These are phyloP conservation scores for Poecilia wingei DNA, from an alignment of 2,797 vertebrate genomes.

Conservation along the genomic window DNA sequence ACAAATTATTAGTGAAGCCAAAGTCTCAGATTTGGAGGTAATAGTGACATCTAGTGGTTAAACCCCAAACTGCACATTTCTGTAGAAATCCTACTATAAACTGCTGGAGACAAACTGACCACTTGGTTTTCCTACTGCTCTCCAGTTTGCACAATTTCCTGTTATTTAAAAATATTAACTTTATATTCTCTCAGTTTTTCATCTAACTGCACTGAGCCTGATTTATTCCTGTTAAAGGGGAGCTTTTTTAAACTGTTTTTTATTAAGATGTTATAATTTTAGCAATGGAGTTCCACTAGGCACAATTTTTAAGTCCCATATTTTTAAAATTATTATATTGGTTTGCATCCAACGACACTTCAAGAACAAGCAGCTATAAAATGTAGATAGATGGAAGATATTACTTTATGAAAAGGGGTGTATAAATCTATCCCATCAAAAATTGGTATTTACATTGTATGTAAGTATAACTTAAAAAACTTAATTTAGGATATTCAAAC, in stretches of 20 bases:
- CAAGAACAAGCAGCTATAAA: background rate
- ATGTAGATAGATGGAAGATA: background rate
- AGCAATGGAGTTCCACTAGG: background rate
- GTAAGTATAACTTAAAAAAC: background rate
- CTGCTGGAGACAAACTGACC: too few species aligned
- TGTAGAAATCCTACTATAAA: background rate
- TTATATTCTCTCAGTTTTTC: background rate
- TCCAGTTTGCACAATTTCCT: background rate
- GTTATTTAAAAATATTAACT: background rate
- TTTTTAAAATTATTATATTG: background rate
- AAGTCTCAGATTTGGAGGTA: background rate
- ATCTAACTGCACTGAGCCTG: background rate
- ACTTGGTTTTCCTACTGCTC: background rate
- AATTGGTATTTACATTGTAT: background rate
- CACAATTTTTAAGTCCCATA: background rate
- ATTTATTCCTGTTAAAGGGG: background rate
- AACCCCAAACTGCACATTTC: background rate
- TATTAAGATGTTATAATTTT: background rate
- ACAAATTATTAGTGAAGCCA: background rate
- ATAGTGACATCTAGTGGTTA: slow-evolving; percentile 1
- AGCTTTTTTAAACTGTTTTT: background rate
- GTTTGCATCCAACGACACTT: background rate
- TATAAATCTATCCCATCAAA: background rate
- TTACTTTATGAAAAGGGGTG: background rate
- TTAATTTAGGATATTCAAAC: background rate